phyloP scores from a whole-genome alignment of 1,140 invertebrate genomes.

The Trypoxylus dichotomus region DNA sequence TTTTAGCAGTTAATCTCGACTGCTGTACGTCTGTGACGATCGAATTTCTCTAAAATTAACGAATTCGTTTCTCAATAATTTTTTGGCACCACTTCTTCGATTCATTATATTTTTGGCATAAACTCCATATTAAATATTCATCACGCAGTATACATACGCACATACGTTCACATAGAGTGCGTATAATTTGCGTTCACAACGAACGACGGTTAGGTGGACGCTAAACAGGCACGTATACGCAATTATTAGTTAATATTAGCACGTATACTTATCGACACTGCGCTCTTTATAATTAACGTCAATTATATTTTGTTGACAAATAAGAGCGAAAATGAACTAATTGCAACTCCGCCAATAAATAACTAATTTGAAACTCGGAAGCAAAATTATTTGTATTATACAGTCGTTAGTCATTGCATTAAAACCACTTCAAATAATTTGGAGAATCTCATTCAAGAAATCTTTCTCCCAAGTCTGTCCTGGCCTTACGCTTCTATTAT shows the following conservation, averaged over 20 bases:
- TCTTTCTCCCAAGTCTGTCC: too few species aligned
- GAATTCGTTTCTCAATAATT: not conserved
- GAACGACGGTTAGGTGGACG: not conserved
- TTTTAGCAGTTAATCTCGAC: too few species aligned
- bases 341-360: too few species aligned
- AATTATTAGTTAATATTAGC: not conserved
- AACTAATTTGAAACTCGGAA: too few species aligned
- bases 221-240: not conserved
- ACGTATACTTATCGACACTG: not conserved
- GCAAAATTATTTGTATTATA: too few species aligned
- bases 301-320: not conserved
- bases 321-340: not conserved
- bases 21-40: not conserved
- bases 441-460: too few species aligned
- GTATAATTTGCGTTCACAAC: too few species aligned
- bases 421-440: too few species aligned
- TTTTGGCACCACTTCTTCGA: not conserved
- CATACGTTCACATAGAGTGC: not conserved
- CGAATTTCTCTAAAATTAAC: not conserved
- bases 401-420: too few species aligned
- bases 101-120: constrained; percentile 13
- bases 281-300: not conserved
- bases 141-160: not conserved
- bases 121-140: constrained; percentile 13
- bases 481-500: too few species aligned